Evolutionary conservation across 2,797 vertebrate genomes (phyloP), one percentile per base, ranked within the genome.

Genomic region (Hoplostethus atlanticus): DNA sequence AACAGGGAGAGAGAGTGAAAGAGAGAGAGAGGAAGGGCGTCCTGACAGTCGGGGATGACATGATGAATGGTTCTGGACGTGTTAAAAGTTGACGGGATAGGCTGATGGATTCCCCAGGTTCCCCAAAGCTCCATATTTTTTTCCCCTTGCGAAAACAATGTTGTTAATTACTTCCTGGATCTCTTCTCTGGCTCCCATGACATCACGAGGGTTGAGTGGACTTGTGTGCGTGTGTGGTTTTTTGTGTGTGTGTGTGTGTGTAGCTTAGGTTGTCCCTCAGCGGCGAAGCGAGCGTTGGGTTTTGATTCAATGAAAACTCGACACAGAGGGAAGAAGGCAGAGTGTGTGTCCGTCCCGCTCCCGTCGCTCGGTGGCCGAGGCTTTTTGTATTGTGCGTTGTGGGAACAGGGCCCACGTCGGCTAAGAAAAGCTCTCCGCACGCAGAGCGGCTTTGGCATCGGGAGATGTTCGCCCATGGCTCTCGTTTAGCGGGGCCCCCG

Each of bases 271-370:
- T 78, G 81, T 77, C 84, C 68, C 76, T 74, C 77, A 71, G 86
- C 73, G 54, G 71, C 73, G 82, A 85, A 86, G 74, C 77, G 71
- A 84, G 69, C 57, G 66, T 40, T 74, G 65, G 67, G 80, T 83
- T 91, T 88, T 86, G 79, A 90, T 87, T 66, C 87, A 89, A 88
- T 81, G 66, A 91, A 86, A 87, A 84, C 83, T 87, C 21, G 21
- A 21, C 21, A 21, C 21, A 21, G 21, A 21, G 21, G 21, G 21
- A 21, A 21, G 21, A 1, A 21, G 21, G 21, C 21, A 21, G 21
- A 21, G 21, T 21, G 21, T 21, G 21, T 21, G 21, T 21, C 21
- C 21, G 21, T 21, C 21, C 21, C 84, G 84, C 73, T 21, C 21
- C 21, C 84, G 84, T 74, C 57, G 6, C 71, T 87, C 75, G 75